These are phyloP conservation scores for Cardiocondyla obscurior DNA, from an alignment of 1,140 invertebrate genomes.

Conservation along the genomic window DNA sequence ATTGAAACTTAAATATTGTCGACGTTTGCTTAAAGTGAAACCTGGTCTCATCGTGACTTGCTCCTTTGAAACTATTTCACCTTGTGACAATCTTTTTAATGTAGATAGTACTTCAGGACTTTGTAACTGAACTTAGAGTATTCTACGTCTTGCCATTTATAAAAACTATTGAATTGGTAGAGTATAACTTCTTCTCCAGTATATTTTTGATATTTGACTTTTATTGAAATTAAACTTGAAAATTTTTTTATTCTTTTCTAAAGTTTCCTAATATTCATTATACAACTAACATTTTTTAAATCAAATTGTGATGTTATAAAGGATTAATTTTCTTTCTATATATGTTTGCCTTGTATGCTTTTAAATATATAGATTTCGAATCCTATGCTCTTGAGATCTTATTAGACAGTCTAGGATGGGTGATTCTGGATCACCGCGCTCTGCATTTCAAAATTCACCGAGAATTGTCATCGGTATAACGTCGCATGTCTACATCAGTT, in stretches of 20 bases:
- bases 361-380: not conserved
- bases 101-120: not conserved
- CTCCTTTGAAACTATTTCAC: not conserved
- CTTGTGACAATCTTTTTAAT: not conserved
- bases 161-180: not conserved
- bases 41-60: not conserved
- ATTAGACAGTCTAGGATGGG: not conserved
- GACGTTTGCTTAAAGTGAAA: not conserved
- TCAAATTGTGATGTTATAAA: not conserved
- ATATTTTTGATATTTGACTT: not conserved
- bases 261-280: not conserved
- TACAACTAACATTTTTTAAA: not conserved
- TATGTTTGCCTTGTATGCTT: not conserved
- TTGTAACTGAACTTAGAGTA: not conserved
- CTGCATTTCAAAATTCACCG: conserved; percentile 74
- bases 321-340: not conserved
- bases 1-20: not conserved
- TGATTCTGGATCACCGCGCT: conserved; percentile 68
- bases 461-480: conserved; percentile 75
- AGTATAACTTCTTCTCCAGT: not conserved
- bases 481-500: conserved; percentile 69
- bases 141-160: not conserved
- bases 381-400: not conserved
- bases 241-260: not conserved
- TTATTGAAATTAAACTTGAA: not conserved